Percentiles rank a stretch among this genome's conserved stretches.
Evolutionary conservation across 2,888 invertebrate species (phyloP).

Genomic region (Seira sanloemensis): DNA sequence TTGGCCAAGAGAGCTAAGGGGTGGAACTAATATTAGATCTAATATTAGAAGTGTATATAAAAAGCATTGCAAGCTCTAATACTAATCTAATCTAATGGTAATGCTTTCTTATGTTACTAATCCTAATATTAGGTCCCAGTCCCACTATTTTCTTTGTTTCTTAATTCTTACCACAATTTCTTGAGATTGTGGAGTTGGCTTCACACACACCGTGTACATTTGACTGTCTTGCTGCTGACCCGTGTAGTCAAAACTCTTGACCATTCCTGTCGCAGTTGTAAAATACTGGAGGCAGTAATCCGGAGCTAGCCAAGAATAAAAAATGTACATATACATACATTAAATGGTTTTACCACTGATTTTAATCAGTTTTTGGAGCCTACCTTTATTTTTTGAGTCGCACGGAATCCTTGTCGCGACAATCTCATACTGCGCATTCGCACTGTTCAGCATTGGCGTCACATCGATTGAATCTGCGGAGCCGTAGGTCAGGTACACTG

Average conservation of each 20-base stretch:
- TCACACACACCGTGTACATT: slow-evolving; percentile 59
- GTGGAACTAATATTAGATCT: neutral
- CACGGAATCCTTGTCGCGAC: slow-evolving; percentile 53
- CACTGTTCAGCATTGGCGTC: neutral
- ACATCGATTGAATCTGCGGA: slow-evolving; percentile 50
- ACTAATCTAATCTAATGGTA: neutral
- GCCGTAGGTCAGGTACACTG: slow-evolving; percentile 64
- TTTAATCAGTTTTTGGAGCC: neutral
- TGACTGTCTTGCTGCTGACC: slow-evolving; percentile 60
- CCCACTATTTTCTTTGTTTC: too few species aligned
- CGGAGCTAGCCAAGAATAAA: slow-evolving; percentile 22
- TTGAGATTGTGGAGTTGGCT: neutral
- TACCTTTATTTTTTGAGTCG: slow-evolving; percentile 35
- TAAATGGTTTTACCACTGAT: too few species aligned
- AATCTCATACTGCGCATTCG: slow-evolving; percentile 14
- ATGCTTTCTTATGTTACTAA: neutral
- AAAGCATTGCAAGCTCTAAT: neutral
- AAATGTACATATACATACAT: too few species aligned
- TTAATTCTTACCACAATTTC: slow-evolving; percentile 32
- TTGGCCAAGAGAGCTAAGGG: too few species aligned
- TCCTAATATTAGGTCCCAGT: neutral
- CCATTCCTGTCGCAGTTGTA: slow-evolving; percentile 20
- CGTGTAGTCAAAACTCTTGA: slow-evolving; percentile 59
- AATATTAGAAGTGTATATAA: neutral
- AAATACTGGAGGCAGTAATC: slow-evolving; percentile 58